Percentiles rank a stretch among this genome's conserved stretches.
These are phyloP conservation scores for Ophioninae sp. DNA, from an alignment of 2,888 invertebrate species.

Conservation along the genomic window DNA sequence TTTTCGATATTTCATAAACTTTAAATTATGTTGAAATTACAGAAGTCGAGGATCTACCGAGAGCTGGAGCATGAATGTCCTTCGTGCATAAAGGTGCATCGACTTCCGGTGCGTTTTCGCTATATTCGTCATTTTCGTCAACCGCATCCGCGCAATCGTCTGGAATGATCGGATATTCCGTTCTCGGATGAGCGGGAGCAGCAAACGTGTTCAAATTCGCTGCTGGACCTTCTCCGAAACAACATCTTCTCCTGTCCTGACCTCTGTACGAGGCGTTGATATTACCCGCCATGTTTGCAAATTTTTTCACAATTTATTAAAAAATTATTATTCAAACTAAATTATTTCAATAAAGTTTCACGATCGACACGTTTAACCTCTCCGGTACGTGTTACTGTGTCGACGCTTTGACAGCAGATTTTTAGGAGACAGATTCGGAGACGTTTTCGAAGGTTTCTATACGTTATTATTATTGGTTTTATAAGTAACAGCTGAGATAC, in stretches of 20 bases:
- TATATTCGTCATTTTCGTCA: conserved; percentile 48
- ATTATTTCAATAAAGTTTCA: conserved; percentile 7
- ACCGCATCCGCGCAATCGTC: conserved; percentile 44
- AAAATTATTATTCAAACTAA: not conserved
- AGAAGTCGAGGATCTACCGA: conserved; percentile 46
- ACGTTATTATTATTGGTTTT: not conserved
- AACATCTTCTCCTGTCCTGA: conserved; percentile 10
- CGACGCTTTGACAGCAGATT: conserved; percentile 50
- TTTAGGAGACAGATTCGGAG: not conserved
- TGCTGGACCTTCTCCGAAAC: conserved; percentile 8
- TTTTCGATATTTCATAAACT: not conserved
- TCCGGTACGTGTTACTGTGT: conserved; percentile 18
- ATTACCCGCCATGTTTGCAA: conserved; percentile 36
- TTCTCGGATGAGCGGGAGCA: conserved; percentile 55
- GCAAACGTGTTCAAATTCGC: not conserved
- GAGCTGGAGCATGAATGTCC: conserved; percentile 34
- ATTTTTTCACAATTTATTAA: conserved; percentile 12
- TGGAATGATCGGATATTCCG: conserved; percentile 46
- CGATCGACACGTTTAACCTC: conserved; percentile 12
- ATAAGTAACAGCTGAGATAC: not conserved
- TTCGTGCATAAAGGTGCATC: conserved; percentile 45
- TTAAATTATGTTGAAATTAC: conserved; percentile 32
- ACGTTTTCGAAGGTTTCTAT: not conserved
- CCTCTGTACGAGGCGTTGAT: not conserved
- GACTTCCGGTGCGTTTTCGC: conserved; percentile 42